Base-by-base conservation (phyloP, 2,888 invertebrate species). In the Orthonevra nobilis region DNA sequence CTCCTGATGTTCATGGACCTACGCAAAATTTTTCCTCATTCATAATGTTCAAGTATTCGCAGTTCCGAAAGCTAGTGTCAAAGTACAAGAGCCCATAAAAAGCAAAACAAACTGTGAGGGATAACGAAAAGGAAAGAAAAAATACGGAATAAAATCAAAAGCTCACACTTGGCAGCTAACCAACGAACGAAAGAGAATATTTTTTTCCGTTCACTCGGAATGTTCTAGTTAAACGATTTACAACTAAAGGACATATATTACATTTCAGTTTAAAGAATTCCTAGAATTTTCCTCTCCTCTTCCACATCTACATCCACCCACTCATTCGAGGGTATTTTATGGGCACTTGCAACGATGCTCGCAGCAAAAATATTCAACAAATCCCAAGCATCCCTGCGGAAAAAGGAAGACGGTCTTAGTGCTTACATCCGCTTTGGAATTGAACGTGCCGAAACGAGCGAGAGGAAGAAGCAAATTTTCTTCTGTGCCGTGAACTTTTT, bases 211-310 rank as follows among this genome's bases (percentile, higher is more conserved):
- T 32, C 50, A 58, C 7, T 69, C 42, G 69, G 40, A 75, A 69
- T 75, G 44, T 63, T 69, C 38, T 56, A 69, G 69, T 75, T 63
- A 75, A 75, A 69, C 63, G 63, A 75, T 69, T 69, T 63, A 63
- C 69, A 69, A 75, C 63, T 44, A 56, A 69, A 61, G 56, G 69
- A 69, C 75, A 69, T 63, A 63, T 63, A 75, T 63, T 63, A 69
- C 54, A 69, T 75, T 50, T 61, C 56, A 69, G 48, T 69, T 58
- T 26, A n/a, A 42, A 50, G 36, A 69, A 75, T 75, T 63, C 56
- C 30, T 12, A 36, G 34, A 42, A 75, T 63, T 30, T 40, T 12
- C 42, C 42, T 38, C 26, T 9, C 36, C 26, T 28, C 26, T 28
- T 3, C 26, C 12, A 12, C 34, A 28, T 15, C 48, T 36, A 14